A percentile compares a stretch with the other conserved stretches of the same genome.
Evolutionary conservation across 2,888 invertebrate genomes (phyloP).

Genomic region (Marronus borbonicus): DNA sequence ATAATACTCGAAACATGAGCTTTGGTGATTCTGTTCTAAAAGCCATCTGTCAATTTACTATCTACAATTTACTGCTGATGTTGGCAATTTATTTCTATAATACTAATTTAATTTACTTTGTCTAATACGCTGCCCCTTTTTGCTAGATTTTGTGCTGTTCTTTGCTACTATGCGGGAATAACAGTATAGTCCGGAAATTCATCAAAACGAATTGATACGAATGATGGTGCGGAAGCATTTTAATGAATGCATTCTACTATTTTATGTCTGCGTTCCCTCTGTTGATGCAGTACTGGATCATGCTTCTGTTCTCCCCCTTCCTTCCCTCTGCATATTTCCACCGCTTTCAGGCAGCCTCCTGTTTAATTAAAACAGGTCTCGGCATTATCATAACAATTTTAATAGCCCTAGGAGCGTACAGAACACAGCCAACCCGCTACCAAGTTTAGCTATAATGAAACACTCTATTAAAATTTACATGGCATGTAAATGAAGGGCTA

Average conservation of each 20-base stretch:
- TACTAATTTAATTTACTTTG: too few species aligned
- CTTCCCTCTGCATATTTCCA: constrained; percentile 17
- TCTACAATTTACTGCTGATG: too few species aligned
- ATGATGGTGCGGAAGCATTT: background rate
- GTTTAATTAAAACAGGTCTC: constrained; percentile 45
- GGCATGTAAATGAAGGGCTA: constrained; percentile 34
- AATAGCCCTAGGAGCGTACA: constrained; percentile 34
- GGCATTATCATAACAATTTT: constrained; percentile 47
- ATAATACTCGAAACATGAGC: too few species aligned
- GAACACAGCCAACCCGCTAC: constrained; percentile 9
- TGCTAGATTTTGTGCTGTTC: too few species aligned
- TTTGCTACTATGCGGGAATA: background rate
- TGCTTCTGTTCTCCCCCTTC: background rate
- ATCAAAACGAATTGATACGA: constrained; percentile 1
- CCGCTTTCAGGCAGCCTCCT: constrained; percentile 14
- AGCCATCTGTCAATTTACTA: too few species aligned
- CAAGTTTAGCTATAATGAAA: constrained; percentile 45
- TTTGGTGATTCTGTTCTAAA: too few species aligned
- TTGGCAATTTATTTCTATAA: too few species aligned
- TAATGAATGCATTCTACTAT: constrained; percentile 6
- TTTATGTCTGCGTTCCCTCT: background rate
- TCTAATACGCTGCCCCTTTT: too few species aligned
- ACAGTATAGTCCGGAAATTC: background rate
- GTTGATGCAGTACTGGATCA: too few species aligned
- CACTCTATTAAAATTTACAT: constrained; percentile 47